phyloP scores from a whole-genome alignment of 2,888 invertebrate species.

The Chydorus sphaericus region DNA sequence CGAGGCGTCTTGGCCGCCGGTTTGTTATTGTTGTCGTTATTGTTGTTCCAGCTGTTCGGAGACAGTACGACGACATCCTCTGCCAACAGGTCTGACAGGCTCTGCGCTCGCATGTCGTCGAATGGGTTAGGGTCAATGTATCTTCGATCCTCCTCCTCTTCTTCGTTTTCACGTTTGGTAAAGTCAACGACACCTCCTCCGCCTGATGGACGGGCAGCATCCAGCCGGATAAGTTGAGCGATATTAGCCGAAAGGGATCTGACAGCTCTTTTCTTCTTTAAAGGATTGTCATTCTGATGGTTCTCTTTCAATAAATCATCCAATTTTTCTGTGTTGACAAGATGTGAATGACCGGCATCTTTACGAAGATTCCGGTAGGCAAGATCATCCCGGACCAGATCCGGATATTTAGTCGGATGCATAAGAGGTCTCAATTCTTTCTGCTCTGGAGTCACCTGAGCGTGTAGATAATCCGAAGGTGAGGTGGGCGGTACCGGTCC shows the following conservation, averaged over 20 bases:
- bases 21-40: not conserved
- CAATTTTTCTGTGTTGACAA: constrained; percentile 20
- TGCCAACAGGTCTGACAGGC: constrained; percentile 40
- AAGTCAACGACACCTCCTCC: not conserved
- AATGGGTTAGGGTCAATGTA: not conserved
- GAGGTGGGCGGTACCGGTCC: constrained; percentile 67
- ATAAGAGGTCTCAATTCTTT: constrained; percentile 41
- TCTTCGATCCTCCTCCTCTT: not conserved
- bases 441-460: constrained; percentile 33
- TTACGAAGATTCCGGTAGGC: constrained; percentile 72
- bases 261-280: constrained; percentile 62
- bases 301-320: constrained; percentile 19
- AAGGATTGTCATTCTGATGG: constrained; percentile 13
- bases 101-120: constrained; percentile 32
- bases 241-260: constrained; percentile 72
- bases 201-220: not conserved
- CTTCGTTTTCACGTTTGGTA: not conserved
- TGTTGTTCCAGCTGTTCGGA: not conserved
- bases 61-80: no score
- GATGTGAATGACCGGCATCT: constrained; percentile 35
- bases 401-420: constrained; percentile 54
- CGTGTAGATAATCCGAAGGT: constrained; percentile 70
- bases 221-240: constrained; percentile 44
- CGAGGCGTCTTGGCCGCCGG: constrained; percentile 17
- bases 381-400: constrained; percentile 71